A percentile compares a stretch with the other conserved stretches of the same genome.
phyloP scores from a whole-genome alignment of 2,888 invertebrate genomes.

The Xanthia icteritia region DNA sequence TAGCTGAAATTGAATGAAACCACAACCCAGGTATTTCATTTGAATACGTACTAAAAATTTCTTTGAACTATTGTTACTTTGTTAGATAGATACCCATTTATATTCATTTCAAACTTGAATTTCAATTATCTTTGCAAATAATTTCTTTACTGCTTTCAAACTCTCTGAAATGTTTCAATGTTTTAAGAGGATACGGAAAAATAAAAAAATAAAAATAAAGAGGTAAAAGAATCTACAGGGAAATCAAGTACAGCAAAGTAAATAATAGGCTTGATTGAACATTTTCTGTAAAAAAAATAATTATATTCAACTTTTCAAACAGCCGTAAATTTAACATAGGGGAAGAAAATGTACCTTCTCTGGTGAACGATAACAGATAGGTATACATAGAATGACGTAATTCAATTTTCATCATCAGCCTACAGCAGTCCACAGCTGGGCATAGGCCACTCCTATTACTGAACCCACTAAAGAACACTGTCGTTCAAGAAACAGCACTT shows the following conservation, averaged over 20 bases:
- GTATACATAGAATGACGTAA: background rate
- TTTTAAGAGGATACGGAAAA: background rate
- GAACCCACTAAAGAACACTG: too few species aligned
- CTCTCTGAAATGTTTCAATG: constrained; percentile 24
- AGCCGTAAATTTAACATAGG: background rate
- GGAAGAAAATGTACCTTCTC: background rate
- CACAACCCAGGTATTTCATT: constrained; percentile 37
- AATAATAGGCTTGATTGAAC: constrained; percentile 25
- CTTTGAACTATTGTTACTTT: constrained; percentile 35
- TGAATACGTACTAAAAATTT: constrained; percentile 15
- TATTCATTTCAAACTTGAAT: constrained; percentile 31
- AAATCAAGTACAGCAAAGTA: constrained; percentile 33
- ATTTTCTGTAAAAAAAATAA: constrained; percentile 21
- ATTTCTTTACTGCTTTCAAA: constrained; percentile 20
- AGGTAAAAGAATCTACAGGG: constrained; percentile 24
- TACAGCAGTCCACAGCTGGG: too few species aligned
- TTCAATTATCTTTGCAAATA: constrained; percentile 45
- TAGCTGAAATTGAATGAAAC: constrained; percentile 42
- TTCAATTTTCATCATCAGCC: background rate
- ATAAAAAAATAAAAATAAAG: background rate
- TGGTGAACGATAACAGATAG: background rate
- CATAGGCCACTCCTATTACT: too few species aligned
- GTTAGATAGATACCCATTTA: constrained; percentile 9
- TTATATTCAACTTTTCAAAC: constrained; percentile 20
- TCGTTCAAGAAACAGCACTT: too few species aligned